Conservation (phyloP, 1,140 invertebrate genomes). For the Drosophila elegans region DNA sequence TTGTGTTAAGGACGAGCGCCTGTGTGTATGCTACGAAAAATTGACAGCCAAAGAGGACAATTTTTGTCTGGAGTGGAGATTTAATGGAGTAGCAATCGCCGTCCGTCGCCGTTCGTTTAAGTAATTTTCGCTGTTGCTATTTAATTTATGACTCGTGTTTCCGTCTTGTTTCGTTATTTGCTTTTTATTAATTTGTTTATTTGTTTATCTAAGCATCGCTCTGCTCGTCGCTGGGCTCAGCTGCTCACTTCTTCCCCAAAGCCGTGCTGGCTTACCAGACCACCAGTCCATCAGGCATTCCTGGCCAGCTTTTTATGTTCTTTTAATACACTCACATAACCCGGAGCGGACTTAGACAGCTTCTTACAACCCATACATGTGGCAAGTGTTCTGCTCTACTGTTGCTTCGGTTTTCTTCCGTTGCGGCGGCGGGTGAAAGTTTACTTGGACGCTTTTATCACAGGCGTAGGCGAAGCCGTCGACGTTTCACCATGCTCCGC, state of each 20-base stretch:
- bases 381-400: slow-evolving; percentile 58
- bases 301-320: slow-evolving; percentile 55
- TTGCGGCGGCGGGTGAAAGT: slow-evolving; percentile 40
- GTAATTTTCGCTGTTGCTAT: slow-evolving; percentile 82
- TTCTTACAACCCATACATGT: slow-evolving; percentile 40
- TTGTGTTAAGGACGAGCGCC: slow-evolving; percentile 48
- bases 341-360: slow-evolving; percentile 46
- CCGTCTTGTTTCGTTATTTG: slow-evolving; percentile 71
- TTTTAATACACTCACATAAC: slow-evolving; percentile 67
- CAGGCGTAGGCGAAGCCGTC: slow-evolving; percentile 41
- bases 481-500: slow-evolving; percentile 22
- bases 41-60: slow-evolving; percentile 75
- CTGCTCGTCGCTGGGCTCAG: slow-evolving; percentile 15
- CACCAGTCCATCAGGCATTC: slow-evolving; percentile 36
- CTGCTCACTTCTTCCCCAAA: slow-evolving; percentile 44
- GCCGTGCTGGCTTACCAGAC: slow-evolving; percentile 6
- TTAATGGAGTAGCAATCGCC: slow-evolving; percentile 3
- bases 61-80: slow-evolving; percentile 17
- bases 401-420: slow-evolving; percentile 50
- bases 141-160: slow-evolving; percentile 81
- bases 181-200: slow-evolving; percentile 83
- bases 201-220: slow-evolving; percentile 53
- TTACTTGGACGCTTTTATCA: slow-evolving; percentile 44
- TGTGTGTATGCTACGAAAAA: slow-evolving; percentile 81
- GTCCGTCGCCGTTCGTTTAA: slow-evolving; percentile 59